phyloP scores from a whole-genome alignment of 2,797 vertebrate genomes.

The Platalea minor region DNA sequence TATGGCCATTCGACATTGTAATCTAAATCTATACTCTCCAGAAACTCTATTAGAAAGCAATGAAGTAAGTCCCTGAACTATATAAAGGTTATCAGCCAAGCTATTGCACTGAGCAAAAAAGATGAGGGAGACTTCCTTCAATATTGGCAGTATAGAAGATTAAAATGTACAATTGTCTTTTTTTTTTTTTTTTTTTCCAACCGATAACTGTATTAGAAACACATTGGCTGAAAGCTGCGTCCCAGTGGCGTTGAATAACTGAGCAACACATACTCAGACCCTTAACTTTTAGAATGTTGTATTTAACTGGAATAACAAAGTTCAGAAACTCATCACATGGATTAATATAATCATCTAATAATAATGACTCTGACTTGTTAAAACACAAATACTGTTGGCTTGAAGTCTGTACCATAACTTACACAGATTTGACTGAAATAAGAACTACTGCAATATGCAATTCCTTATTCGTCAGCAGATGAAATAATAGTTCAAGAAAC shows the following conservation, averaged over 20 bases:
- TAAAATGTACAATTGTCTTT: neutral
- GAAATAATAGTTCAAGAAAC: neutral
- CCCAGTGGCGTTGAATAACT: neutral
- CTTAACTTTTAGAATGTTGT: neutral
- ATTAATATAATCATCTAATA: neutral
- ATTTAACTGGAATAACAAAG: neutral
- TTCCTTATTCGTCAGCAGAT: neutral
- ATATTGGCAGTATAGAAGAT: neutral
- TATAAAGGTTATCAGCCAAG: constrained; percentile 30
- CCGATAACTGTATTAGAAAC: neutral
- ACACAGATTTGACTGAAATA: neutral
- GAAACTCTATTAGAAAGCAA: constrained; percentile 48
- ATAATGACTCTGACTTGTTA: neutral
- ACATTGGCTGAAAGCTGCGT: neutral
- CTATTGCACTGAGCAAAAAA: neutral
- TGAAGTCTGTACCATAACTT: neutral
- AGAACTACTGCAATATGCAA: neutral
- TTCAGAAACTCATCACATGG: neutral
- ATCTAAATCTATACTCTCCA: constrained; percentile 41
- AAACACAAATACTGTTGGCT: neutral
- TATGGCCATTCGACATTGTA: neutral
- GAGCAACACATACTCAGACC: neutral
- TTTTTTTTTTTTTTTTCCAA: neutral
- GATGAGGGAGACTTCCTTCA: neutral
- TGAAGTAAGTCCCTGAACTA: constrained; percentile 22